Evolutionary conservation across 2,888 invertebrate species (phyloP).

Genomic region (Ditylenchus weischeri): DNA sequence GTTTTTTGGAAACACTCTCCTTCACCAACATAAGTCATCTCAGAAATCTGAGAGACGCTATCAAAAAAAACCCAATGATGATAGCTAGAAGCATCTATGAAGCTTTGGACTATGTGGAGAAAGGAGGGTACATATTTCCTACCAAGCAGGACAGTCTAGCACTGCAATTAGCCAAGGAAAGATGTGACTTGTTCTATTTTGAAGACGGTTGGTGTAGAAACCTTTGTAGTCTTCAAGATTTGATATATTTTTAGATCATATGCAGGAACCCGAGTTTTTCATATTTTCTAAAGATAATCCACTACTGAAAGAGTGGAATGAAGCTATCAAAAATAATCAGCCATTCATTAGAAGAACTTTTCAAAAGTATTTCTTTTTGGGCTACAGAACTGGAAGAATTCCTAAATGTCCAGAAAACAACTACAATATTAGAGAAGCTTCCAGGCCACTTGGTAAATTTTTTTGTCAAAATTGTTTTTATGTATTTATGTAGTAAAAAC

Average conservation of each 20-base stretch:
- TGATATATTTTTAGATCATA: conserved; percentile 17
- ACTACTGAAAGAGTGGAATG: conserved; percentile 29
- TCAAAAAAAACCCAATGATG: conserved; percentile 31
- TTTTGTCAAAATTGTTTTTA: conserved; percentile 14
- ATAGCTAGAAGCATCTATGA: conserved; percentile 37
- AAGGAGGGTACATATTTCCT: conserved; percentile 36
- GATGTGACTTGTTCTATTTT: conserved; percentile 35
- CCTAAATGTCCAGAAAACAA: conserved; percentile 24
- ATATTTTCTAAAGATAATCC: conserved; percentile 28
- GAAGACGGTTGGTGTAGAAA: conserved; percentile 22
- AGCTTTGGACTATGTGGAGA: conserved; percentile 47
- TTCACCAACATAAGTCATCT: conserved; percentile 31
- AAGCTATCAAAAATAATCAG: conserved; percentile 32
- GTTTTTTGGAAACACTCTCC: conserved; percentile 20
- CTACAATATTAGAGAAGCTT: conserved; percentile 20
- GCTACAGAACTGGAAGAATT: conserved; percentile 25
- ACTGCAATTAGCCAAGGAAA: conserved; percentile 26
- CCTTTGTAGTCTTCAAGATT: neutral
- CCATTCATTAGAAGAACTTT: conserved; percentile 35
- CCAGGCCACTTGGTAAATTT: conserved; percentile 19
- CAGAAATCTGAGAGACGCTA: conserved; percentile 25
- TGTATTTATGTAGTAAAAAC: no score
- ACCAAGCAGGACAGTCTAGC: conserved; percentile 35
- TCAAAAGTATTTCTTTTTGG: conserved; percentile 30
- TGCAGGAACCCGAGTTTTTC: conserved; percentile 33